A percentile compares a stretch with the other conserved stretches of the same genome.
These are phyloP conservation scores for Bothrops jararaca DNA, from an alignment of 2,113 vertebrate genomes.

Conservation along the genomic window DNA sequence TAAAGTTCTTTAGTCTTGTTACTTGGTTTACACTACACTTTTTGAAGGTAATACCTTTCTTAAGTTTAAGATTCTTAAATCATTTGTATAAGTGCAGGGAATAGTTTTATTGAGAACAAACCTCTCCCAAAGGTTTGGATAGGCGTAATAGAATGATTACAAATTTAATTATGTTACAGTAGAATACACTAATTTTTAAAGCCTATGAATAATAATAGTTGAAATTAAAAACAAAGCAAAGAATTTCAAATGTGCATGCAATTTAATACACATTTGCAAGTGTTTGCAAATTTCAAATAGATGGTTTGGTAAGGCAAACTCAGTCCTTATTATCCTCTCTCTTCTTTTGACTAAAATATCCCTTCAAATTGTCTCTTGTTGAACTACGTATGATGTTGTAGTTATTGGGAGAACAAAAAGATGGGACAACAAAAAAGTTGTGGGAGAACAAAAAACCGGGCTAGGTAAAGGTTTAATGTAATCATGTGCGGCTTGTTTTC, in stretches of 20 bases:
- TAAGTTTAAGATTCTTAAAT: neutral
- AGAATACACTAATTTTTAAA: neutral
- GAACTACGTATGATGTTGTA: neutral
- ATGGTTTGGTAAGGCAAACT: neutral
- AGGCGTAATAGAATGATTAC: neutral
- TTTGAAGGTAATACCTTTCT: neutral
- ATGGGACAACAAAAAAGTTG: neutral
- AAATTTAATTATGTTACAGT: neutral
- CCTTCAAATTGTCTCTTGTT: neutral
- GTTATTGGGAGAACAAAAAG: neutral
- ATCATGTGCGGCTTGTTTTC: neutral
- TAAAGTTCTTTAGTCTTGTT: neutral
- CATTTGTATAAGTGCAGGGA: neutral
- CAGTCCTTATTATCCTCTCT: neutral
- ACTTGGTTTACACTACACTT: neutral
- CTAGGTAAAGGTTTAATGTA: neutral
- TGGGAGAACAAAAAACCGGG: neutral
- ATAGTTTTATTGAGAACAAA: neutral
- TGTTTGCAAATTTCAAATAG: neutral
- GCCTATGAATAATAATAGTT: neutral
- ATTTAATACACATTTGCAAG: neutral
- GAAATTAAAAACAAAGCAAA: neutral
- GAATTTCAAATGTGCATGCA: neutral
- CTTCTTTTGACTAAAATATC: neutral
- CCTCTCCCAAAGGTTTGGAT: neutral